Percentiles rank a stretch among this genome's conserved stretches.
phyloP scores from a whole-genome alignment of 2,888 invertebrate genomes.

The Polymixis lichenea region DNA sequence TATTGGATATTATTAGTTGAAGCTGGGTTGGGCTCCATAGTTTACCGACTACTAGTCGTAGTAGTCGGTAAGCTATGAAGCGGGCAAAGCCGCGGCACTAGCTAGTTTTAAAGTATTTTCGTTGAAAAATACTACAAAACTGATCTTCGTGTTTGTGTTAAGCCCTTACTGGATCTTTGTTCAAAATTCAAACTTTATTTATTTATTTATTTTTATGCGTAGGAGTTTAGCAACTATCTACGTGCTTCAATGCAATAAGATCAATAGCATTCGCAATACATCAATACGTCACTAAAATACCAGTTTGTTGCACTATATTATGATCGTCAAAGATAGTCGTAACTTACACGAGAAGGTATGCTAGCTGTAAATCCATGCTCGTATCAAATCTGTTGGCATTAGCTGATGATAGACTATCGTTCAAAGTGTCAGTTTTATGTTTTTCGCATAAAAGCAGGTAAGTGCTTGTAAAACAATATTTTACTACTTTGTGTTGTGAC shows the following conservation, averaged over 20 bases:
- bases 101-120: too few relatives aligned
- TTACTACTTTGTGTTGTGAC: constrained; percentile 25
- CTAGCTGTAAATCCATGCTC: constrained; percentile 22
- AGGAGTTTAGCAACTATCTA: neutral
- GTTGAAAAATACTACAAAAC: too few relatives aligned
- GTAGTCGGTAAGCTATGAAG: too few relatives aligned
- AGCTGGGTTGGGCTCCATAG: too few relatives aligned
- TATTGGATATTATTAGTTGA: neutral
- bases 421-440: constrained; percentile 44
- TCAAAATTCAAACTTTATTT: too few relatives aligned
- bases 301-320: constrained; percentile 27
- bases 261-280: constrained; percentile 6
- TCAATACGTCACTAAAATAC: constrained; percentile 23
- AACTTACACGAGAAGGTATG: constrained; percentile 24
- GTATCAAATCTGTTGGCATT: constrained; percentile 28
- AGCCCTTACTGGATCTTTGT: too few relatives aligned
- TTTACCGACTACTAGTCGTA: too few relatives aligned
- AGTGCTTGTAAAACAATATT: constrained; percentile 46
- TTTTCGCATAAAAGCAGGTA: constrained; percentile 29
- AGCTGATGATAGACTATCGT: constrained; percentile 20
- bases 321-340: constrained; percentile 21
- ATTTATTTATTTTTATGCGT: too few relatives aligned
- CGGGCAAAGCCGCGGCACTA: too few relatives aligned
- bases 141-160: too few relatives aligned
- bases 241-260: neutral